A percentile compares a stretch with the other conserved stretches of the same genome.
Evolutionary conservation across 2,888 invertebrate species (phyloP).

Genomic region (Buathra laborator): DNA sequence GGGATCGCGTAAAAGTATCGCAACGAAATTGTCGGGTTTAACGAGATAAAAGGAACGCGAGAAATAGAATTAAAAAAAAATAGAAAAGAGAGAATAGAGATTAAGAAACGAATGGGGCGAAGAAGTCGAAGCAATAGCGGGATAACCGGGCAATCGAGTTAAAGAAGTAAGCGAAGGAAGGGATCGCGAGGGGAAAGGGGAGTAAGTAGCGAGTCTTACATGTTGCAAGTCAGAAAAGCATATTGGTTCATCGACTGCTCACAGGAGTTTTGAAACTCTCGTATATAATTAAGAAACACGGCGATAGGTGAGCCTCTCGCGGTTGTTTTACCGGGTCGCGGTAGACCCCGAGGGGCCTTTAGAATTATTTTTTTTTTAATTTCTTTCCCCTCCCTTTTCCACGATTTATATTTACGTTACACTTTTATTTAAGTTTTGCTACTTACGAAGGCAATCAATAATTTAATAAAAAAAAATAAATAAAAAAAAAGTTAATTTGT

Average conservation of each 20-base stretch:
- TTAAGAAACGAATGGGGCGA: constrained; percentile 53
- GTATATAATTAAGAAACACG: constrained; percentile 83
- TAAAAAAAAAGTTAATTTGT: no score
- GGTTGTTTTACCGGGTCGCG: constrained; percentile 60
- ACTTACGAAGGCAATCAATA: no score
- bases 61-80: constrained; percentile 52
- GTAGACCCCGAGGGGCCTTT: constrained; percentile 56
- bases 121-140: constrained; percentile 24
- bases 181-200: constrained; percentile 30
- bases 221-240: constrained; percentile 83
- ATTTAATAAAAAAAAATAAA: no score
- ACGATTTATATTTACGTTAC: no score
- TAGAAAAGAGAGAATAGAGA: constrained; percentile 21
- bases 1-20: no score
- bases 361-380: no score
- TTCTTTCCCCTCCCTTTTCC: no score
- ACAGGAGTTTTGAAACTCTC: constrained; percentile 81
- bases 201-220: constrained; percentile 61
- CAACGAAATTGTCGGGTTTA: not conserved
- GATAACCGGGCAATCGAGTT: constrained; percentile 2
- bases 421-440: no score
- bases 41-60: constrained; percentile 65
- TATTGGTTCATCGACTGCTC: constrained; percentile 84
- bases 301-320: constrained; percentile 67
- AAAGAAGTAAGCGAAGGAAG: constrained; percentile 37